Evolutionary conservation across 2,113 vertebrate species (phyloP).

Genomic region (Anhinga anhinga): DNA sequence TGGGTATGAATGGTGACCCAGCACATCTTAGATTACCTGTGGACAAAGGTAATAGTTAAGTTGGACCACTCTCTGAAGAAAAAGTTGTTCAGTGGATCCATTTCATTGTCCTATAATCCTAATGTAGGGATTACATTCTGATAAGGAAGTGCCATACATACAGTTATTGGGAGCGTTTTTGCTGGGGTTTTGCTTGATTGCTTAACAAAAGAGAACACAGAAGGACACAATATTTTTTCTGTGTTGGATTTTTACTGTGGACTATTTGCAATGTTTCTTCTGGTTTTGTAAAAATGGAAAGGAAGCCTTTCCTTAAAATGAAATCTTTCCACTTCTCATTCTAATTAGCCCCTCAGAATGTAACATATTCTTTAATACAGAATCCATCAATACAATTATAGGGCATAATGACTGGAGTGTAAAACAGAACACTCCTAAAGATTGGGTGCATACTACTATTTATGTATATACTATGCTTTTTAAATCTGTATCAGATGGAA

Average conservation of each 20-base stretch:
- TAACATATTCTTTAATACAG: not conserved
- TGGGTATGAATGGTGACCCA: not conserved
- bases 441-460: not conserved
- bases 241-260: not conserved
- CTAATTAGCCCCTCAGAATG: not conserved
- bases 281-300: not conserved
- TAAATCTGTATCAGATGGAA: constrained; percentile 65
- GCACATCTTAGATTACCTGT: not conserved
- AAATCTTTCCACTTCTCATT: not conserved
- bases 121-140: not conserved
- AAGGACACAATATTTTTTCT: not conserved
- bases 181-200: not conserved
- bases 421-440: not conserved
- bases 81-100: not conserved
- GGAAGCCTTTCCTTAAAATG: not conserved
- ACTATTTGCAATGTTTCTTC: not conserved
- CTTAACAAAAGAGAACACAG: not conserved
- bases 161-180: not conserved
- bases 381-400: not conserved
- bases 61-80: not conserved
- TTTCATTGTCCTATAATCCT: not conserved
- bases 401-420: not conserved
- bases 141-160: not conserved
- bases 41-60: not conserved
- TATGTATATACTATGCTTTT: constrained; percentile 21